Conservation (phyloP, 2,113 vertebrate species). For the Heterocephalus glaber region DNA sequence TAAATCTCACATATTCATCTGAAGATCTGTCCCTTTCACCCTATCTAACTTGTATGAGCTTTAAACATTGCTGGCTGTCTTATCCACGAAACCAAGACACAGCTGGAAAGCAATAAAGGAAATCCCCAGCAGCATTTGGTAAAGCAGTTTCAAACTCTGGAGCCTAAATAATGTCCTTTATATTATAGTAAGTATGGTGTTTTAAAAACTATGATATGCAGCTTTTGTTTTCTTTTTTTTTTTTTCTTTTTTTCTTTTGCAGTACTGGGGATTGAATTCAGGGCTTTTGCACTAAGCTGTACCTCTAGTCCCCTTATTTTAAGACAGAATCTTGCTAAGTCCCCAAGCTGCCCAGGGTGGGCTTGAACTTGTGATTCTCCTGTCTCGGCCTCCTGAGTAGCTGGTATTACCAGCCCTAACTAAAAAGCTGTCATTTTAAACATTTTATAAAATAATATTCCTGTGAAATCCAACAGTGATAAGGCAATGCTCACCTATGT, state of each 20-base stretch:
- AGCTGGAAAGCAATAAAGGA: neutral
- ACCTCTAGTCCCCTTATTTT: neutral
- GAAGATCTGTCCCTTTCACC: neutral
- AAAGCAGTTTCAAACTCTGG: neutral
- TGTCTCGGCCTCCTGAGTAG: neutral
- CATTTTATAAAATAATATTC: conserved; percentile 1
- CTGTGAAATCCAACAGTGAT: neutral
- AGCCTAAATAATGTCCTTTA: neutral
- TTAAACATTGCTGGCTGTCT: neutral
- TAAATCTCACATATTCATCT: neutral
- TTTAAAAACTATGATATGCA: neutral
- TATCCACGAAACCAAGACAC: neutral
- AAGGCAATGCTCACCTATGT: neutral
- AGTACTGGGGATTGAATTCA: neutral
- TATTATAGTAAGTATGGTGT: neutral
- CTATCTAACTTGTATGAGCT: neutral
- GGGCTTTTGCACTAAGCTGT: neutral
- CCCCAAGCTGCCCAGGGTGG: neutral
- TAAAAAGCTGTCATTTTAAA: neutral
- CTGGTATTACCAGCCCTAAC: neutral
- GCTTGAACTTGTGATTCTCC: neutral
- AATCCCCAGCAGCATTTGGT: neutral
- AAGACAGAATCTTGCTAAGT: neutral
- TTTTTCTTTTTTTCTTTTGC: neutral
- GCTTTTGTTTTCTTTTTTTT: neutral